A percentile compares a stretch with the other conserved stretches of the same genome.
These are phyloP conservation scores for Gryllus bimaculatus DNA, from an alignment of 1,140 invertebrate species.

Conservation along the genomic window DNA sequence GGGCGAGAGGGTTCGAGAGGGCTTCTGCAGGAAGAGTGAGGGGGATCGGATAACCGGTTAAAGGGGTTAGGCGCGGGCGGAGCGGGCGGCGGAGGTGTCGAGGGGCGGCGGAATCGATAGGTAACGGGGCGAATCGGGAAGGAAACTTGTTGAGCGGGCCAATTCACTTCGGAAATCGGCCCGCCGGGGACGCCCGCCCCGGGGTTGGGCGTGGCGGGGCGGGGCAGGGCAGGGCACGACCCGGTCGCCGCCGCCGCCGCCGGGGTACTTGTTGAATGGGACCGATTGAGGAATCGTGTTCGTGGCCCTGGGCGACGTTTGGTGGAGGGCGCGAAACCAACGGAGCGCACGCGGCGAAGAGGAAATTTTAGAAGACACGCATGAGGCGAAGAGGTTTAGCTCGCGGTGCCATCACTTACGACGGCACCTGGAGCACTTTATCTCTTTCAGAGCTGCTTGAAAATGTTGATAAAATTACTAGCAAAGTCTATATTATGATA, in stretches of 20 bases:
- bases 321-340: neutral
- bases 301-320: neutral
- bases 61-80: neutral
- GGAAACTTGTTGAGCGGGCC: constrained; percentile 15
- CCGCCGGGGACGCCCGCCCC: neutral
- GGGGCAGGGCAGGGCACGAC: neutral
- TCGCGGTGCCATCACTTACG: no score
- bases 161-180: constrained; percentile 16
- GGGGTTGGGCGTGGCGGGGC: neutral
- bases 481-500: no score
- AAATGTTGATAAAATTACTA: no score
- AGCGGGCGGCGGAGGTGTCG: neutral
- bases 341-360: no score
- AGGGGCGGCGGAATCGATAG: neutral
- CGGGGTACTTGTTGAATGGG: constrained; percentile 11
- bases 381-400: no score
- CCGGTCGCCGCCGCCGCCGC: neutral
- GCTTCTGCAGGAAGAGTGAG: neutral
- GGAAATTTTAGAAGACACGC: no score
- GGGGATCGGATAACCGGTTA: neutral
- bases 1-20: neutral
- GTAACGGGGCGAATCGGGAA: constrained; percentile 13
- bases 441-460: no score
- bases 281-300: neutral
- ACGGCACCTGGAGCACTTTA: no score